Conservation (phyloP, 2,888 invertebrate genomes). For the Zele albiditarsus region DNA sequence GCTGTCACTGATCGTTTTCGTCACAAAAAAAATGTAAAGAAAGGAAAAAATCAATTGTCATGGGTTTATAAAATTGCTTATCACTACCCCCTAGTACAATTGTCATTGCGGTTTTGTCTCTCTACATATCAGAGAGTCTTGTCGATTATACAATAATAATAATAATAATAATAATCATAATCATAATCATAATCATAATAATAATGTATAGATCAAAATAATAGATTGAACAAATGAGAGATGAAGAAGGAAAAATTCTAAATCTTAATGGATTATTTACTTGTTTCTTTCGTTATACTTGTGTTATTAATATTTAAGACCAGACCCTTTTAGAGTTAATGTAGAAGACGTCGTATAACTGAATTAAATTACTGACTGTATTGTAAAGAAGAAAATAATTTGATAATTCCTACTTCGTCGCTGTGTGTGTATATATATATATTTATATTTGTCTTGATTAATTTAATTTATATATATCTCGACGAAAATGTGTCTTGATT, state of each 20-base stretch:
- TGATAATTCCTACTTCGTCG: neutral
- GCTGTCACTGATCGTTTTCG: neutral
- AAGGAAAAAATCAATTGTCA: neutral
- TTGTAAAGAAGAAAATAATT: constrained; percentile 4
- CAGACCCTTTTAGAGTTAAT: neutral
- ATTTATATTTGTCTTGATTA: neutral
- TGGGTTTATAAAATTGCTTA: constrained; percentile 17
- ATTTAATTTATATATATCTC: constrained; percentile 6
- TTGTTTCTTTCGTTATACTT: neutral
- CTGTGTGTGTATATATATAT: neutral
- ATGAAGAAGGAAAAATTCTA: neutral
- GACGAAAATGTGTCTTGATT: constrained; percentile 6
- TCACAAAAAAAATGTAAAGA: neutral
- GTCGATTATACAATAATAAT: too few relatives aligned
- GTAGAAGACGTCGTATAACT: constrained; percentile 12
- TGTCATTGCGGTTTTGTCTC: constrained; percentile 7
- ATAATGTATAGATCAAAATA: neutral
- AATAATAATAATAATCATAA: neutral
- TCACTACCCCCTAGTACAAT: constrained; percentile 33
- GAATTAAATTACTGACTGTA: constrained; percentile 3
- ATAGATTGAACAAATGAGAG: neutral
- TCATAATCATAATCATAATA: neutral
- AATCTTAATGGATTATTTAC: neutral
- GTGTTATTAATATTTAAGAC: neutral
- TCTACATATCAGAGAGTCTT: constrained; percentile 23